These are phyloP conservation scores for Capromys pilorides DNA, from an alignment of 2,797 vertebrate genomes.

Conservation along the genomic window DNA sequence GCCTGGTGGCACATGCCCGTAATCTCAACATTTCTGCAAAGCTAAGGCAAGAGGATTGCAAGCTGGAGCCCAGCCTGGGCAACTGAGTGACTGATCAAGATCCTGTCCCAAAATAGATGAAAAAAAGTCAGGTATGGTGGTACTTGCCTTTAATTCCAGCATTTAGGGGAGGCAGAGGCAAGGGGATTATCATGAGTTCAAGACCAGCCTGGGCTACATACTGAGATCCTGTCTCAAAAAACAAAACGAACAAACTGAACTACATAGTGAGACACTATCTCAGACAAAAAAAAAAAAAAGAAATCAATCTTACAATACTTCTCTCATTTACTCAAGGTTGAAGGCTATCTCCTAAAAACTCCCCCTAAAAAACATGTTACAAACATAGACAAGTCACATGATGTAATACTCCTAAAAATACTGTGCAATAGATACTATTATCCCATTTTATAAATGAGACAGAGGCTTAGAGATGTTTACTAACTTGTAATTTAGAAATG, in stretches of 20 bases:
- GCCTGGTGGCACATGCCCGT: not conserved
- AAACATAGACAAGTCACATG: not conserved
- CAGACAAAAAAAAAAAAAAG: not conserved
- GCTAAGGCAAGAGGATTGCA: not conserved
- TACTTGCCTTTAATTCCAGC: not conserved
- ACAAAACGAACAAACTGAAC: not conserved
- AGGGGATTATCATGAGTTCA: not conserved
- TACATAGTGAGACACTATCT: not conserved
- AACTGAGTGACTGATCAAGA: too few species aligned
- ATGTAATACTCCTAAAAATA: not conserved
- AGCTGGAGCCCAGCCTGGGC: too few species aligned
- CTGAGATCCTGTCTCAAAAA: not conserved
- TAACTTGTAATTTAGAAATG: constrained; percentile 27
- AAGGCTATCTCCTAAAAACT: not conserved
- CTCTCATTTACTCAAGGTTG: constrained; percentile 13
- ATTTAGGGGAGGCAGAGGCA: not conserved
- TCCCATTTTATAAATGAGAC: not conserved
- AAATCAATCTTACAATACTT: not conserved
- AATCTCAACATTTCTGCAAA: not conserved
- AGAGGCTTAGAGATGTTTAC: not conserved
- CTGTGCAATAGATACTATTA: not conserved
- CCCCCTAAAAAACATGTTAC: not conserved
- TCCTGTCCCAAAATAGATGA: too few species aligned
- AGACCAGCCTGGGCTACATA: not conserved
- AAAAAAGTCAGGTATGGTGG: not conserved